Conservation (phyloP, 2,113 vertebrate species). For the Mustelus asterias region DNA sequence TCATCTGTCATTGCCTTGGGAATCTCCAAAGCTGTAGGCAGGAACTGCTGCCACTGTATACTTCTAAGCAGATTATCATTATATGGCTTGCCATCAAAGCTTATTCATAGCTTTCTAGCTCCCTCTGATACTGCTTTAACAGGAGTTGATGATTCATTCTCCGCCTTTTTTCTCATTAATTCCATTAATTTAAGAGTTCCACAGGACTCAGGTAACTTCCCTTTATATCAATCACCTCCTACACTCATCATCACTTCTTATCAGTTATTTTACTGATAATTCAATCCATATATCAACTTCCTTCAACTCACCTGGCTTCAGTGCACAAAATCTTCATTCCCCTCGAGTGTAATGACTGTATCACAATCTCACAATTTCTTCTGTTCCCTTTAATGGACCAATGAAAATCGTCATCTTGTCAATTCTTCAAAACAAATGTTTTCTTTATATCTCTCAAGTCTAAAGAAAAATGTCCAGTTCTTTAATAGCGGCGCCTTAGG, state of each 20-base stretch:
- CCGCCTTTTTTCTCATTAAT: background rate
- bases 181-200: background rate
- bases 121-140: background rate
- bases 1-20: background rate
- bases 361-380: background rate
- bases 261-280: conserved; percentile 2
- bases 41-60: background rate
- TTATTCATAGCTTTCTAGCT: background rate
- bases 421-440: background rate
- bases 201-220: background rate
- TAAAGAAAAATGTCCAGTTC: background rate
- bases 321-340: background rate
- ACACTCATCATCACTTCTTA: background rate
- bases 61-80: background rate
- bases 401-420: background rate
- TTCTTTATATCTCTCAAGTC: background rate
- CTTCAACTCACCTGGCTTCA: background rate
- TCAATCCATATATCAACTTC: background rate
- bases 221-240: background rate
- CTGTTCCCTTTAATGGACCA: background rate
- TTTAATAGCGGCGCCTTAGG: background rate
- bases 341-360: background rate
- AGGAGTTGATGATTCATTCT: background rate
- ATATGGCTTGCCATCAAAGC: background rate
- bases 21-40: background rate